phyloP scores from a whole-genome alignment of 2,113 vertebrate species.

The Istiophorus platypterus region DNA sequence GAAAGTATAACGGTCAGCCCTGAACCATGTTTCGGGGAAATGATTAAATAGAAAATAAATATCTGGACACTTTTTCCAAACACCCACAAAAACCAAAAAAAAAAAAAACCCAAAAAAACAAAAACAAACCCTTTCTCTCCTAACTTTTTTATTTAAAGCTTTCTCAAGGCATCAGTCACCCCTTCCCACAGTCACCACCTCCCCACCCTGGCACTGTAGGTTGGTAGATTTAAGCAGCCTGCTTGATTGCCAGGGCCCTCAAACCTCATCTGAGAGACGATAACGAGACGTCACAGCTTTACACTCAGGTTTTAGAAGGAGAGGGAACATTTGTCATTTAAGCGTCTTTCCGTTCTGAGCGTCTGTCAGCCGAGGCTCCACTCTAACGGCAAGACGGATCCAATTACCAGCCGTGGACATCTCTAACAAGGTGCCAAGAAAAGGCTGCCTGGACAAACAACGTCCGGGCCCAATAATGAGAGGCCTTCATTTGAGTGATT shows the following conservation, averaged over 20 bases:
- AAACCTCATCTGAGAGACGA: constrained; percentile 79
- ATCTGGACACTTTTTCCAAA: constrained; percentile 25
- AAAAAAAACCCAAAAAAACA: not conserved
- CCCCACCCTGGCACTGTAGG: not conserved
- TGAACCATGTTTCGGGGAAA: constrained; percentile 6
- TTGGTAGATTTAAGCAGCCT: constrained; percentile 67
- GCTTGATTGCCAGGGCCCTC: constrained; percentile 83
- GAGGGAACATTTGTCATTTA: constrained; percentile 88
- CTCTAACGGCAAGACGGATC: constrained; percentile 82
- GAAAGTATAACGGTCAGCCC: not conserved
- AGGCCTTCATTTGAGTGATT: constrained; percentile 85
- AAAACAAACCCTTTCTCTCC: constrained; percentile 1
- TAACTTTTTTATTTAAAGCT: constrained; percentile 46
- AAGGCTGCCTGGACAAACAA: constrained; percentile 87
- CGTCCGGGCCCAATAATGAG: constrained; percentile 84
- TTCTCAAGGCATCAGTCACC: constrained; percentile 29
- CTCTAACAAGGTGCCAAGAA: constrained; percentile 88
- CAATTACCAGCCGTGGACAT: constrained; percentile 87
- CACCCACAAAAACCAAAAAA: not conserved
- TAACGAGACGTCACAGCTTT: constrained; percentile 86
- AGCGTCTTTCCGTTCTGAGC: constrained; percentile 77
- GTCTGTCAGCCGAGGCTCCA: constrained; percentile 83
- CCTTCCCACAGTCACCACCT: constrained; percentile 13
- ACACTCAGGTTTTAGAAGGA: constrained; percentile 82
- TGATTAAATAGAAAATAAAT: constrained; percentile 48